Percentiles rank a stretch among this genome's conserved stretches.
Conservation (phyloP, 2,113 vertebrate genomes). For the Vanacampus margaritifer region DNA sequence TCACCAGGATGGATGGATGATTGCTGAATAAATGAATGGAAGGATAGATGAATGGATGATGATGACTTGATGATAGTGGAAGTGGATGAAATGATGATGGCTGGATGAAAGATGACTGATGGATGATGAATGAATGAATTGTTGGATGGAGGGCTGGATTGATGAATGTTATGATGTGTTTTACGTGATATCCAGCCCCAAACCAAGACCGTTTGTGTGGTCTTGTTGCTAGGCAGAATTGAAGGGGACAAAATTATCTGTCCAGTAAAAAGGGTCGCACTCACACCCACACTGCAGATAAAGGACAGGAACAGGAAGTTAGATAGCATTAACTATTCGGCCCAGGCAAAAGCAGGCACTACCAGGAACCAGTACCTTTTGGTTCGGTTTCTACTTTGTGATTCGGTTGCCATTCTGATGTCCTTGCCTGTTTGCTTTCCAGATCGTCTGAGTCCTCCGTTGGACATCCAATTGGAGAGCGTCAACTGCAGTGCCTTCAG, state of each 20-base stretch:
- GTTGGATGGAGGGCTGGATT: background rate
- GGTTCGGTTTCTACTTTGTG: background rate
- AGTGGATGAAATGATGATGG: background rate
- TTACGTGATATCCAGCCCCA: no score
- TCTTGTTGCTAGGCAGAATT: background rate
- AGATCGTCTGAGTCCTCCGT: conserved; percentile 87
- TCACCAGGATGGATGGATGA: background rate
- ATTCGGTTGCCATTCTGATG: background rate
- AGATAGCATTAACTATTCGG: no score
- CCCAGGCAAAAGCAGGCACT: no score
- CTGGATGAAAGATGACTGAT: background rate
- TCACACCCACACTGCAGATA: no score
- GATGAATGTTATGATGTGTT: background rate
- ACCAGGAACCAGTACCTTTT: background rate
- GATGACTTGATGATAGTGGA: background rate
- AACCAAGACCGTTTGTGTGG: background rate
- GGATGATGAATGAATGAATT: background rate
- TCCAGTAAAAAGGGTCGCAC: background rate
- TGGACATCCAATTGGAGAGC: conserved; percentile 81
- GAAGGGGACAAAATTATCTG: background rate
- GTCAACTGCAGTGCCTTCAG: conserved; percentile 89
- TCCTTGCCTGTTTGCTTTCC: conserved; percentile 8
- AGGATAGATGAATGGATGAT: background rate
- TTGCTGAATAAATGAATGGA: background rate
- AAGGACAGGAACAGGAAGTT: no score